Conservation (phyloP, 2,888 invertebrate species). For the Diaperis boleti region DNA sequence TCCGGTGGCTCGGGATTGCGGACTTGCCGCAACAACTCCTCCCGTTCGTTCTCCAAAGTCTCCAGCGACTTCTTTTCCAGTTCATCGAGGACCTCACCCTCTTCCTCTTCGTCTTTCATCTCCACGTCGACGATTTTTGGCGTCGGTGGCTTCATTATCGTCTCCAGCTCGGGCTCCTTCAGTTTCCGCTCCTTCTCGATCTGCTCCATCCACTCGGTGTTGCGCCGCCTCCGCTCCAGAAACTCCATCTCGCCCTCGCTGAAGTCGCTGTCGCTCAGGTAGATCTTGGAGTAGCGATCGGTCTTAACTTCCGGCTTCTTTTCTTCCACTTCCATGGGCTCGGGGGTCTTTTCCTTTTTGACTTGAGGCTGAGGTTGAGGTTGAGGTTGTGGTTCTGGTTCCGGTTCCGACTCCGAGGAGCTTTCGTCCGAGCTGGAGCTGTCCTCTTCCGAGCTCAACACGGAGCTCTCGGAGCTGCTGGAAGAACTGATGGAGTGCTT, state of each 20-base stretch:
- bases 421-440: slow-evolving; percentile 62
- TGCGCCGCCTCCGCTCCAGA: slow-evolving; percentile 73
- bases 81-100: neutral
- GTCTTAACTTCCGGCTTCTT: slow-evolving; percentile 6
- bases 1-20: slow-evolving; percentile 58
- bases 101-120: slow-evolving; percentile 24
- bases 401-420: slow-evolving; percentile 61
- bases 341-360: slow-evolving; percentile 59
- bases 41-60: slow-evolving; percentile 59
- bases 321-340: slow-evolving; percentile 49
- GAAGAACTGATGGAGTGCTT: slow-evolving; percentile 60
- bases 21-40: slow-evolving; percentile 55
- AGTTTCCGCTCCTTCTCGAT: slow-evolving; percentile 75
- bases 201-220: slow-evolving; percentile 83
- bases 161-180: slow-evolving; percentile 58
- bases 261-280: slow-evolving; percentile 63
- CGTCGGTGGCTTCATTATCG: slow-evolving; percentile 34
- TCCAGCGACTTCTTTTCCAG: slow-evolving; percentile 49
- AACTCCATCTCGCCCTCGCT: slow-evolving; percentile 64
- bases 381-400: no score
- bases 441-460: slow-evolving; percentile 59
- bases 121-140: slow-evolving; percentile 43
- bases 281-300: slow-evolving; percentile 45
- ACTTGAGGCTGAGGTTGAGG: no score
- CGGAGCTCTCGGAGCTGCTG: slow-evolving; percentile 55